These are phyloP conservation scores for Sarcophaga variegata DNA, from an alignment of 2,888 invertebrate genomes.

Conservation along the genomic window DNA sequence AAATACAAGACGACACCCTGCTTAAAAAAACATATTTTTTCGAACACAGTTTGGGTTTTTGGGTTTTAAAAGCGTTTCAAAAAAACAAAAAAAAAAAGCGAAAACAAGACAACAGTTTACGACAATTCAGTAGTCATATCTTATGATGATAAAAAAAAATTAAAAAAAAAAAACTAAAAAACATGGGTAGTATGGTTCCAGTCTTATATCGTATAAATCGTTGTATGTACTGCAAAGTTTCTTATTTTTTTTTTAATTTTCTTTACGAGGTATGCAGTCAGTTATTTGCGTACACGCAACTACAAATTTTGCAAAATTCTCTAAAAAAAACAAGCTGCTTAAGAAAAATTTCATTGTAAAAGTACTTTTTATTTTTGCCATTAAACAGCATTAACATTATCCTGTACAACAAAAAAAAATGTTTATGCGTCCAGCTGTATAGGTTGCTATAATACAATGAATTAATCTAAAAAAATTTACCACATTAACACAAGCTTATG, in stretches of 20 bases:
- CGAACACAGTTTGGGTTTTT: background rate
- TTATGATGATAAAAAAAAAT: conserved; percentile 33
- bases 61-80: background rate
- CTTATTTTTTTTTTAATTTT: too few relatives aligned
- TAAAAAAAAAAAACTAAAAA: background rate
- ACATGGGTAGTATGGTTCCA: too few relatives aligned
- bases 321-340: conserved; percentile 19
- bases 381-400: too few relatives aligned
- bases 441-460: too few relatives aligned
- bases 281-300: conserved; percentile 65
- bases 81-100: conserved; percentile 31
- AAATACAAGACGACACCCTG: conserved; percentile 33
- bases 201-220: too few relatives aligned
- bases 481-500: too few relatives aligned
- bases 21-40: background rate
- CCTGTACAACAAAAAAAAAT: too few relatives aligned
- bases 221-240: too few relatives aligned
- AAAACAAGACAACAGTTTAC: conserved; percentile 57
- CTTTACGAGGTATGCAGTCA: conserved; percentile 38
- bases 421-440: too few relatives aligned
- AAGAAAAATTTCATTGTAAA: too few relatives aligned
- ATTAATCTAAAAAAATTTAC: too few relatives aligned
- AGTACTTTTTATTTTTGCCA: too few relatives aligned
- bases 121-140: conserved; percentile 68
- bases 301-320: conserved; percentile 49